Evolutionary conservation across 1,140 invertebrate genomes (phyloP).

Genomic region (Acromyrmex heyeri): DNA sequence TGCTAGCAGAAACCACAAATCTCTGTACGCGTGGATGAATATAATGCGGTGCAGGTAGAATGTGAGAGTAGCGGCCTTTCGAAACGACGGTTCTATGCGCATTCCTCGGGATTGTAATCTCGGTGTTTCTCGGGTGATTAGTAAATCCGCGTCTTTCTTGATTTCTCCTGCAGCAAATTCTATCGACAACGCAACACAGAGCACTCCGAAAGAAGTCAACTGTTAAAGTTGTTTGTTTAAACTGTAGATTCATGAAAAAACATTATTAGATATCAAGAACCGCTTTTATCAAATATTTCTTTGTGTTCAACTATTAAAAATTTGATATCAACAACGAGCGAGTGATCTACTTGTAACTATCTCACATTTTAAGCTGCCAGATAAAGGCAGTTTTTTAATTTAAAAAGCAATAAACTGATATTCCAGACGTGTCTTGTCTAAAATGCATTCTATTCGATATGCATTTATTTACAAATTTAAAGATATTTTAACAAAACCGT

Average conservation of each 20-base stretch:
- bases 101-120: conserved; percentile 84
- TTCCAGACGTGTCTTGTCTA: not conserved
- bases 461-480: not conserved
- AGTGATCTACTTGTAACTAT: not conserved
- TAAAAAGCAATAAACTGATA: not conserved
- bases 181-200: conserved; percentile 33
- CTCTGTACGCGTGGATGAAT: conserved; percentile 35
- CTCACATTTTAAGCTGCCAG: not conserved
- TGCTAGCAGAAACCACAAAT: conserved; percentile 29
- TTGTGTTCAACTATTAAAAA: not conserved
- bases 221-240: no score
- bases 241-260: no score
- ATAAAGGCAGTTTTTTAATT: not conserved
- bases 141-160: conserved; percentile 74
- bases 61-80: conserved; percentile 81
- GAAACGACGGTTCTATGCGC: conserved; percentile 81
- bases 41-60: conserved; percentile 54
- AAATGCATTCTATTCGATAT: not conserved
- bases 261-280: no score
- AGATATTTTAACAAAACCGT: no score
- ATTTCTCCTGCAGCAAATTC: conserved; percentile 56
- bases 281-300: no score
- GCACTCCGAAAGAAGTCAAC: not conserved
- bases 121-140: conserved; percentile 81
- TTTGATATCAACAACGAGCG: conserved; percentile 6